Evolutionary conservation across 2,888 invertebrate genomes (phyloP).

Genomic region (Blastobasis adustella): DNA sequence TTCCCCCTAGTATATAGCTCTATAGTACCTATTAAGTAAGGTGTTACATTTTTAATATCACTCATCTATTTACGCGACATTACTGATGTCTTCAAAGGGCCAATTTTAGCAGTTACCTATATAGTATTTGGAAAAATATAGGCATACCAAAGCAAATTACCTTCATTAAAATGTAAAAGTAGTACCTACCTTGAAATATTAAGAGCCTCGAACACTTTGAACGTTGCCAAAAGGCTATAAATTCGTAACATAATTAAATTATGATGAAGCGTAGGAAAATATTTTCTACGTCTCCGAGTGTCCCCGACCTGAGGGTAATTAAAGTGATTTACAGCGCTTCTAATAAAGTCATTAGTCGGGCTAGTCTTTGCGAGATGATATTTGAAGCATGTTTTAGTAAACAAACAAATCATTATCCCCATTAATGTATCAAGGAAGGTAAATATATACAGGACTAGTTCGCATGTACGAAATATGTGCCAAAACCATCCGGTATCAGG

Average conservation of each 20-base stretch:
- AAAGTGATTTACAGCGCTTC: slow-evolving; percentile 1
- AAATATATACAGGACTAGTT: too few relatives aligned
- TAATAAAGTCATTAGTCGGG: slow-evolving; percentile 3
- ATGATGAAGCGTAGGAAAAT: not conserved
- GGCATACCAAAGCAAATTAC: not conserved
- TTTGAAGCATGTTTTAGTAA: not conserved
- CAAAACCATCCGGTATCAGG: too few relatives aligned
- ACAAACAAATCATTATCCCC: not conserved
- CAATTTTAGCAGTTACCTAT: not conserved
- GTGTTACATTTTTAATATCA: too few relatives aligned
- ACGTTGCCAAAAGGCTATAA: not conserved
- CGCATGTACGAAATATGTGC: too few relatives aligned
- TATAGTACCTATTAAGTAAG: not conserved
- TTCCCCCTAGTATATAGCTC: not conserved
- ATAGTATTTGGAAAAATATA: not conserved
- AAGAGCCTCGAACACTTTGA: not conserved
- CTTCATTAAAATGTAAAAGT: not conserved
- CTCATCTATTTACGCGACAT: not conserved
- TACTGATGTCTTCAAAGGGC: not conserved
- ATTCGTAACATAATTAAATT: not conserved
- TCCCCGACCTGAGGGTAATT: slow-evolving; percentile 1
- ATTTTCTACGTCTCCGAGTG: not conserved
- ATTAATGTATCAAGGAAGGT: not conserved
- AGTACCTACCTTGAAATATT: not conserved
- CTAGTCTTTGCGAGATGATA: not conserved